phyloP scores from a whole-genome alignment of 2,888 invertebrate genomes.

The Chalcosyrphus nemorum region DNA sequence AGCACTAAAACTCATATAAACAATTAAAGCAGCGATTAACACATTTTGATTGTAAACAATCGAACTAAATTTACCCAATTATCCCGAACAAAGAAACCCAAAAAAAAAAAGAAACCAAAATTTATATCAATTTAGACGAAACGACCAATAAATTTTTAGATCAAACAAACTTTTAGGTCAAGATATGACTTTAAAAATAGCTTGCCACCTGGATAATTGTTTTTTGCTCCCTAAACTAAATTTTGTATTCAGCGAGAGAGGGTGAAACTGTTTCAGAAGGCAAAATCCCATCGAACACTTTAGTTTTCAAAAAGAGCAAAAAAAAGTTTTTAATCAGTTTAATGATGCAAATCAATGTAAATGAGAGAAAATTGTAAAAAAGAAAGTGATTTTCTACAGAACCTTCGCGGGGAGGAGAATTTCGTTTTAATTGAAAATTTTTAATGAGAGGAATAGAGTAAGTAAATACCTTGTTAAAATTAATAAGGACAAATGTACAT shows the following conservation, averaged over 20 bases:
- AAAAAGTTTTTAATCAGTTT: slow-evolving; percentile 15
- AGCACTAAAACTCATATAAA: slow-evolving; percentile 11
- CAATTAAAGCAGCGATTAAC: slow-evolving; percentile 2
- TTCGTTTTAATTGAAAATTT: too few species aligned
- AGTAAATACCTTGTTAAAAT: too few species aligned
- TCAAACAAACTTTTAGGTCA: slow-evolving; percentile 15
- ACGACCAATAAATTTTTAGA: slow-evolving; percentile 28
- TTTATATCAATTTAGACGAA: slow-evolving; percentile 22
- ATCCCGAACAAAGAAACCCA: neutral
- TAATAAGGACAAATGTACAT: too few species aligned
- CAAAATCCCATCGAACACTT: neutral
- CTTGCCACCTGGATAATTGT: neutral
- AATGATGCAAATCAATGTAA: too few species aligned
- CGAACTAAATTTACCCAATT: neutral
- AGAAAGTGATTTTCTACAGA: too few species aligned
- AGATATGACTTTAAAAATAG: neutral
- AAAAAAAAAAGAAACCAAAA: slow-evolving; percentile 7
- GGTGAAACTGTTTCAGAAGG: neutral
- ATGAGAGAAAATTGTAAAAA: too few species aligned
- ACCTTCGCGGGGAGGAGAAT: too few species aligned
- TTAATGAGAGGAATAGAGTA: too few species aligned
- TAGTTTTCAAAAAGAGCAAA: neutral
- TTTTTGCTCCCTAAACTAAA: neutral
- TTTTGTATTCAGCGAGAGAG: neutral
- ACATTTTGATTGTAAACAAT: slow-evolving; percentile 14